phyloP scores from a whole-genome alignment of 2,113 vertebrate genomes.

The Rhinopomastus cyanomelas region DNA sequence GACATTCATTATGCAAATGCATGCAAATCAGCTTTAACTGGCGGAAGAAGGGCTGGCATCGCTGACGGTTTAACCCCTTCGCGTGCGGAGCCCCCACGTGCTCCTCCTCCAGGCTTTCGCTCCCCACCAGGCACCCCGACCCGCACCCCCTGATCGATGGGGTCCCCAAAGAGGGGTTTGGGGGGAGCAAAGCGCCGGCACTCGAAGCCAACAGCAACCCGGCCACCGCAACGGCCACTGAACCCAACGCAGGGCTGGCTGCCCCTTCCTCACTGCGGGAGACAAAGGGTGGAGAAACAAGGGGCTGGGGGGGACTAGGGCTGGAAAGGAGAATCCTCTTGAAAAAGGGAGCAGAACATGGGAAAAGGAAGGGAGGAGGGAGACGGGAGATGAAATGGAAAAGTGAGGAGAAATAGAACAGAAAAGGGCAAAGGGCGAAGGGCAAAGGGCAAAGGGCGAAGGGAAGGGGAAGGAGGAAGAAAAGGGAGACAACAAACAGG shows the following conservation, averaged over 20 bases:
- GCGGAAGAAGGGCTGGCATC: conserved; percentile 85
- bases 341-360: background rate
- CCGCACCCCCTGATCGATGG: fast-evolving
- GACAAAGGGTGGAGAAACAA: background rate
- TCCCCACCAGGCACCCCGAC: background rate
- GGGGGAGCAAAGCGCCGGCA: background rate
- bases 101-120: conserved; percentile 23
- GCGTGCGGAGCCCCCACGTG: background rate
- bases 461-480: too few species aligned
- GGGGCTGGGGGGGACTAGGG: background rate
- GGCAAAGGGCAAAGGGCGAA: background rate
- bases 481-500: too few species aligned
- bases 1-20: conserved; percentile 98
- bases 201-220: background rate
- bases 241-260: background rate
- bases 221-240: background rate
- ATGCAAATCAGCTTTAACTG: conserved; percentile 99
- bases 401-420: too few species aligned
- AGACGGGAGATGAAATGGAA: background rate
- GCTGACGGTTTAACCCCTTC: conserved; percentile 76
- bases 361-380: background rate
- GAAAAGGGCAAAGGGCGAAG: too few species aligned
- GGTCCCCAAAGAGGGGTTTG: background rate
- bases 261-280: conserved; percentile 15
- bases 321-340: too few species aligned